phyloP scores from a whole-genome alignment of 2,888 invertebrate genomes.

The Gibbula magus region DNA sequence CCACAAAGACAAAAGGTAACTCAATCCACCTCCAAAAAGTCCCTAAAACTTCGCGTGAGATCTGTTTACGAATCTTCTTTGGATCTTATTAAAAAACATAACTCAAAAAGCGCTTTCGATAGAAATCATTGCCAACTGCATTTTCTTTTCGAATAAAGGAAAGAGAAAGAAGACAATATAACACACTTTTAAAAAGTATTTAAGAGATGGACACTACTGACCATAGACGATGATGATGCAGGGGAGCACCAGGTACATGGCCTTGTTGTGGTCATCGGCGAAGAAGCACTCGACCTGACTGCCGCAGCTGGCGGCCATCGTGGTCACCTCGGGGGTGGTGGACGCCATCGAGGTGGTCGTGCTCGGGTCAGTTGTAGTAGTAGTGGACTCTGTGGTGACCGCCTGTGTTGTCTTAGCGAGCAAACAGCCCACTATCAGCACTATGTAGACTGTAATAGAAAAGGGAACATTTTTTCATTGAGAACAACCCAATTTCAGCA shows the following conservation, averaged over 20 bases:
- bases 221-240: conserved; percentile 46
- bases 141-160: too few species aligned
- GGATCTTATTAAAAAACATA: too few species aligned
- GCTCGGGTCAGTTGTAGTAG: not conserved
- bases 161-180: too few species aligned
- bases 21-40: too few species aligned
- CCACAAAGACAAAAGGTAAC: too few species aligned
- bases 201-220: conserved; percentile 16
- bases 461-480: too few species aligned
- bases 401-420: not conserved
- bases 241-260: conserved; percentile 46
- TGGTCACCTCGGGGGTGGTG: conserved; percentile 1
- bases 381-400: not conserved
- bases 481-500: not conserved
- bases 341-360: not conserved
- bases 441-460: too few species aligned
- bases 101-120: too few species aligned
- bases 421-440: too few species aligned
- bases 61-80: too few species aligned
- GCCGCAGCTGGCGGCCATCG: not conserved
- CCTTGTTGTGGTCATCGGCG: conserved; percentile 46
- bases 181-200: conserved; percentile 32
- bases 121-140: too few species aligned
- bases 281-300: conserved; percentile 34
- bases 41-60: too few species aligned